phyloP scores from a whole-genome alignment of 2,797 vertebrate species.

The Microcaecilia unicolor region DNA sequence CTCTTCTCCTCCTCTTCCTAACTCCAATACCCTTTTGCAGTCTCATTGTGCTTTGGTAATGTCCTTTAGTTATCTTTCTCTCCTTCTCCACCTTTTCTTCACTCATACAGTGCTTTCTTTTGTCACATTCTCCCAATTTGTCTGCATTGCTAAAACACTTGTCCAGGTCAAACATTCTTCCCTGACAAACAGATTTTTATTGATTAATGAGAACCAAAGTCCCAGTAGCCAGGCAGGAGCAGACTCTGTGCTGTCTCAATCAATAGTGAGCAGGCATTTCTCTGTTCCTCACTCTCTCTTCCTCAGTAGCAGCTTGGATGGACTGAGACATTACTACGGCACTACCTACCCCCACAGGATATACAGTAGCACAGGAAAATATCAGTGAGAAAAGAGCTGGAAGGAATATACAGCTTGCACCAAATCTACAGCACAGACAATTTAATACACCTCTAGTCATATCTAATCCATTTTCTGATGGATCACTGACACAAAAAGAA shows the following conservation, averaged over 20 bases:
- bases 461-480: background rate
- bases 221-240: constrained; percentile 5
- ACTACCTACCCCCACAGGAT: too few relatives aligned
- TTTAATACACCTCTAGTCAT: background rate
- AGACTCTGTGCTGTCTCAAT: constrained; percentile 14
- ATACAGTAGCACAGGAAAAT: too few relatives aligned
- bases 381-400: too few relatives aligned
- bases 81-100: background rate
- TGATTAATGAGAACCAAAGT: constrained; percentile 28
- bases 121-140: background rate
- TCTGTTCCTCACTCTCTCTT: background rate
- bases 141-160: constrained; percentile 20
- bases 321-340: background rate
- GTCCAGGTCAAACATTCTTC: constrained; percentile 7
- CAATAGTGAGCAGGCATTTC: background rate
- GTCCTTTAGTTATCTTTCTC: background rate
- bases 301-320: background rate
- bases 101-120: too few relatives aligned
- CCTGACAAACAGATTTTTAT: constrained; percentile 34
- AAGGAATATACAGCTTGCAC: too few relatives aligned
- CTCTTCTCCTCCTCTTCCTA: background rate
- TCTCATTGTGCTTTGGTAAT: background rate
- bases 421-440: too few relatives aligned
- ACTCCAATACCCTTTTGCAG: background rate
- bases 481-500: background rate